Percentiles rank a stretch among this genome's conserved stretches.
phyloP scores from a whole-genome alignment of 2,797 vertebrate species.

The Microctenopoma lineatum region DNA sequence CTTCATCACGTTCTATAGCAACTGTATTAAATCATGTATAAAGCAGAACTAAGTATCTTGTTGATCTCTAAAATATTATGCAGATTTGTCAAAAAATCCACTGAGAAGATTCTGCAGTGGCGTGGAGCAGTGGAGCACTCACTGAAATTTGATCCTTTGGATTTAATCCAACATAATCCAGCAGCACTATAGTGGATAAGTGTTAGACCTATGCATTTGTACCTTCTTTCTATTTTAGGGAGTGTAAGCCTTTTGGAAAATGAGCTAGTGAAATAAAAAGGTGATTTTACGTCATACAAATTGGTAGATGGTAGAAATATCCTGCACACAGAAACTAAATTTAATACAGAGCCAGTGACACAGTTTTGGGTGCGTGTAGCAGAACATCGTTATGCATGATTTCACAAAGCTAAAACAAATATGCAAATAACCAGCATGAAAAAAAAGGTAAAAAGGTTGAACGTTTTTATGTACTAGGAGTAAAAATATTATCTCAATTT shows the following conservation, averaged over 20 bases:
- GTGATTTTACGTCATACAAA: conserved; percentile 65
- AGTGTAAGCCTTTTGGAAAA: conserved; percentile 77
- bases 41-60: conserved; percentile 71
- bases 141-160: conserved; percentile 80
- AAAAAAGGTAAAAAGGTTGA: neutral
- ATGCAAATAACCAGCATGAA: conserved; percentile 24
- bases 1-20: conserved; percentile 49
- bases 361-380: conserved; percentile 48
- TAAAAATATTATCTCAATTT: neutral
- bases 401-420: conserved; percentile 29
- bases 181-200: conserved; percentile 78
- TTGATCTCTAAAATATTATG: conserved; percentile 71
- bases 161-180: conserved; percentile 79
- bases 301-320: conserved; percentile 65
- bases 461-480: neutral
- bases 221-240: conserved; percentile 77
- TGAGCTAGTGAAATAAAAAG: conserved; percentile 75
- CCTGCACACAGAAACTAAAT: conserved; percentile 66
- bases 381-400: conserved; percentile 11
- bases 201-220: conserved; percentile 76
- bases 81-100: conserved; percentile 65
- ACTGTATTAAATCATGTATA: conserved; percentile 58
- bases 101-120: conserved; percentile 53
- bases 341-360: conserved; percentile 45
- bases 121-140: conserved; percentile 69